phyloP scores from a whole-genome alignment of 2,797 vertebrate genomes.

The Neoniphon sammara region DNA sequence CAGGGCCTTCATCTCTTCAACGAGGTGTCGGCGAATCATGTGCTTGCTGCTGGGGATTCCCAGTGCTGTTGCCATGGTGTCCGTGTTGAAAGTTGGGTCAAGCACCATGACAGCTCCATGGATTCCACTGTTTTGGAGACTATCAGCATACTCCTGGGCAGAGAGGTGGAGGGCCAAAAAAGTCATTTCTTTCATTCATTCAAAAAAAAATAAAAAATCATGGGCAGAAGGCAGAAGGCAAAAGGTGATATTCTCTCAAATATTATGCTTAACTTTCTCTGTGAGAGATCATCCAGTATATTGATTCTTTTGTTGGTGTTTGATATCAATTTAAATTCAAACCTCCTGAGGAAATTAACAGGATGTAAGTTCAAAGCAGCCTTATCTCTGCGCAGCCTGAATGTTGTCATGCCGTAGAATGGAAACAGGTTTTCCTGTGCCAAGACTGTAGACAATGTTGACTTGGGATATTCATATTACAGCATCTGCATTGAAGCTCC shows the following conservation, averaged over 20 bases:
- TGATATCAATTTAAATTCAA: slow-evolving; percentile 16
- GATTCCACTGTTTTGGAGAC: slow-evolving; percentile 86
- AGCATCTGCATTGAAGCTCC: slow-evolving; percentile 24
- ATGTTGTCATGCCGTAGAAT: slow-evolving; percentile 19
- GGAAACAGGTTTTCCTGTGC: slow-evolving; percentile 20
- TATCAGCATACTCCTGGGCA: slow-evolving; percentile 87
- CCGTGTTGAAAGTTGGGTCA: slow-evolving; percentile 88
- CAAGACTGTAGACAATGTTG: slow-evolving; percentile 21
- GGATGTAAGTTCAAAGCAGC: slow-evolving; percentile 17
- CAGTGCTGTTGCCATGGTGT: slow-evolving; percentile 87
- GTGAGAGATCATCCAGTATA: slow-evolving; percentile 4
- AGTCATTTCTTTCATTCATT: neutral
- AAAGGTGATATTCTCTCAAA: neutral
- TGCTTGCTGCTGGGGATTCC: slow-evolving; percentile 88
- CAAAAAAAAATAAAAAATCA: neutral
- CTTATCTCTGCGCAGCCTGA: slow-evolving; percentile 43
- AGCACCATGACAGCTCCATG: slow-evolving; percentile 90
- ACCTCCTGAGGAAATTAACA: slow-evolving; percentile 37
- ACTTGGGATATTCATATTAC: slow-evolving; percentile 27
- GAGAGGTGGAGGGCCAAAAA: neutral
- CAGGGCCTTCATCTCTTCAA: slow-evolving; percentile 87
- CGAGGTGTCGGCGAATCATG: slow-evolving; percentile 88
- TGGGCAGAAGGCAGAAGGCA: too few species aligned
- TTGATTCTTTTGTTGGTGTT: slow-evolving; percentile 13
- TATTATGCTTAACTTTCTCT: neutral